These are phyloP conservation scores for Nesidiocoris tenuis DNA, from an alignment of 2,888 invertebrate species.

Conservation along the genomic window DNA sequence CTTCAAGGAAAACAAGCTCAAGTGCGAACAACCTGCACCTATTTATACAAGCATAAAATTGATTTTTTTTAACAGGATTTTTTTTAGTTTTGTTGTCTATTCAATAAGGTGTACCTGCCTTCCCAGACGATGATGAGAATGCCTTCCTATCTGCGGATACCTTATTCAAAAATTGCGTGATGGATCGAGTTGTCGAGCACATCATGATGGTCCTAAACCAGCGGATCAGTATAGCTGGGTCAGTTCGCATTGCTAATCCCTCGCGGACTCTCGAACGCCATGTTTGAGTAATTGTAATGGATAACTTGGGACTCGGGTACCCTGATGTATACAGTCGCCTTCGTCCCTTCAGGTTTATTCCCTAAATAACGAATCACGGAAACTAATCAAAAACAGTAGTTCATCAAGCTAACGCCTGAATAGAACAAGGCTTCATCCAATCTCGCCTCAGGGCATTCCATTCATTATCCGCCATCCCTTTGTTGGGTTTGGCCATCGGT, in stretches of 20 bases:
- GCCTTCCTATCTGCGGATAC: no score
- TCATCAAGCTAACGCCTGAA: neutral
- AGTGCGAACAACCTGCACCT: no score
- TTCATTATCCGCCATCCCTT: constrained; percentile 2
- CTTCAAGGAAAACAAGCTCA: no score
- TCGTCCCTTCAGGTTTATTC: neutral
- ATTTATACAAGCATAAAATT: no score
- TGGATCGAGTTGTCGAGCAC: no score
- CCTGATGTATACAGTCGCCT: neutral
- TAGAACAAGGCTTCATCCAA: neutral
- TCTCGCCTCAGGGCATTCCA: constrained; percentile 4
- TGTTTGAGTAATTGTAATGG: constrained; percentile 8
- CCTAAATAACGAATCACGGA: constrained; percentile 11
- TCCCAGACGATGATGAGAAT: no score
- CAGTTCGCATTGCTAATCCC: neutral
- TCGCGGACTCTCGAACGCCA: neutral
- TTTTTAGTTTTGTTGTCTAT: no score
- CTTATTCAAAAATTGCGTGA: no score
- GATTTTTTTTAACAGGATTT: no score
- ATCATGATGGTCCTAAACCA: no score
- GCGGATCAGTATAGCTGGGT: no score
- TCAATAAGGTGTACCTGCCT: no score
- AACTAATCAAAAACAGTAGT: constrained; percentile 5
- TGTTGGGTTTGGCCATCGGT: neutral
- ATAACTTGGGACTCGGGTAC: neutral